A percentile compares a stretch with the other conserved stretches of the same genome.
Evolutionary conservation across 2,797 vertebrate species (phyloP).

Genomic region (Psittacula echo): DNA sequence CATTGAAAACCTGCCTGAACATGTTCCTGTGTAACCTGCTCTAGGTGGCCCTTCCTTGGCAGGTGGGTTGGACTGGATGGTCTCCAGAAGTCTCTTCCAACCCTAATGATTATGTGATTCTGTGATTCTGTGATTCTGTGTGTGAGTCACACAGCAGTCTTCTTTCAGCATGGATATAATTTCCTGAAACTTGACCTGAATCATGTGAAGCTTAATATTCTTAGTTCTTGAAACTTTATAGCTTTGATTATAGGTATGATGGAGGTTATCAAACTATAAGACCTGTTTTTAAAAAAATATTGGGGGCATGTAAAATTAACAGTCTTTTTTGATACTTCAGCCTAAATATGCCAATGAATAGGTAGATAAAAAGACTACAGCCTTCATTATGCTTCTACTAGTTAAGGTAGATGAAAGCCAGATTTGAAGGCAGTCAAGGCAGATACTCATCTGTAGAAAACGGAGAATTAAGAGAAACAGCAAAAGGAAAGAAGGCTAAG

Average conservation of each 20-base stretch:
- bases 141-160: not conserved
- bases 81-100: not conserved
- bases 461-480: not conserved
- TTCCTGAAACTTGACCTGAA: not conserved
- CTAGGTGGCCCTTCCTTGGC: not conserved
- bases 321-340: not conserved
- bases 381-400: not conserved
- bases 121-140: not conserved
- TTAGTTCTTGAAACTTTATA: not conserved
- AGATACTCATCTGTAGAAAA: not conserved
- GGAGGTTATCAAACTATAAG: not conserved
- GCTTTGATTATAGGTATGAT: not conserved
- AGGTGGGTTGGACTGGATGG: not conserved
- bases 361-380: conserved; percentile 21
- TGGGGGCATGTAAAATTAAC: not conserved
- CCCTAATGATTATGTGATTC: not conserved
- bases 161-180: not conserved
- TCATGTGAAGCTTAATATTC: not conserved
- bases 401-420: not conserved
- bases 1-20: not conserved
- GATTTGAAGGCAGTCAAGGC: not conserved
- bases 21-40: not conserved
- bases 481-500: not conserved
- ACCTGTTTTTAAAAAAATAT: not conserved
- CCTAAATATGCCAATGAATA: conserved; percentile 14